phyloP scores from a whole-genome alignment of 2,888 invertebrate species.

The Lissocephala sabroskyi region DNA sequence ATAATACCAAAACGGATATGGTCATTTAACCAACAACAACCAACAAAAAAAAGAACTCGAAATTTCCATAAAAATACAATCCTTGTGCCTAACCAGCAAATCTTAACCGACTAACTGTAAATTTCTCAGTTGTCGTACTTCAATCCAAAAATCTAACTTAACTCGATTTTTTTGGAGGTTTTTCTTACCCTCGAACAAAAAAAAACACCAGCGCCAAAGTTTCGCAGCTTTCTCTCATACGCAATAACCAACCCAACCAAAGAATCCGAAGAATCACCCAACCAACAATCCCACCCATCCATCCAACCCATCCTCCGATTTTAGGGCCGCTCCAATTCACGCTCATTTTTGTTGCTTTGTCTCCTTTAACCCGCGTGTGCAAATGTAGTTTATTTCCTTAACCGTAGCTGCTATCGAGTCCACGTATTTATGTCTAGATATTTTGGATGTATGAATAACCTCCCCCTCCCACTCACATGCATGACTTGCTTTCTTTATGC shows the following conservation, averaged over 20 bases:
- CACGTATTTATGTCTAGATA: too few relatives aligned
- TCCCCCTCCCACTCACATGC: too few relatives aligned
- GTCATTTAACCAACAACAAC: slow-evolving; percentile 72
- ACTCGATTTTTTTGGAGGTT: slow-evolving; percentile 32
- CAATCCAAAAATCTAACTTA: slow-evolving; percentile 36
- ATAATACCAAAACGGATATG: slow-evolving; percentile 72
- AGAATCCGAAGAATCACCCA: too few relatives aligned
- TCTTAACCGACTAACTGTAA: too few relatives aligned
- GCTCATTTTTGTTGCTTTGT: slow-evolving; percentile 45
- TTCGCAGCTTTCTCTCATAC: slow-evolving; percentile 49
- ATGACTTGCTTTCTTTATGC: too few relatives aligned
- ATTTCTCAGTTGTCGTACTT: too few relatives aligned
- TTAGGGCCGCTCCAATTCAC: slow-evolving; percentile 28
- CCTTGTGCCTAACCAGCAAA: slow-evolving; percentile 60
- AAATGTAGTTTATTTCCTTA: slow-evolving; percentile 21
- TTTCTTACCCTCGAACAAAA: slow-evolving; percentile 15
- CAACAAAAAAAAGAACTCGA: slow-evolving; percentile 32
- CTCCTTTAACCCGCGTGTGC: slow-evolving; percentile 37
- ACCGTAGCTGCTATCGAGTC: too few relatives aligned
- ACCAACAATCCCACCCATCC: too few relatives aligned
- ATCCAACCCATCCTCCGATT: slow-evolving; percentile 16
- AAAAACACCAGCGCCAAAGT: slow-evolving; percentile 25
- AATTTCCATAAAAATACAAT: too few relatives aligned
- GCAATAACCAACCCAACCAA: slow-evolving; percentile 36
- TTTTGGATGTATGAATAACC: too few relatives aligned